Evolutionary conservation across 2,888 invertebrate species (phyloP), one percentile per base, ranked within the genome.

Genomic region (Volucella zonaria): DNA sequence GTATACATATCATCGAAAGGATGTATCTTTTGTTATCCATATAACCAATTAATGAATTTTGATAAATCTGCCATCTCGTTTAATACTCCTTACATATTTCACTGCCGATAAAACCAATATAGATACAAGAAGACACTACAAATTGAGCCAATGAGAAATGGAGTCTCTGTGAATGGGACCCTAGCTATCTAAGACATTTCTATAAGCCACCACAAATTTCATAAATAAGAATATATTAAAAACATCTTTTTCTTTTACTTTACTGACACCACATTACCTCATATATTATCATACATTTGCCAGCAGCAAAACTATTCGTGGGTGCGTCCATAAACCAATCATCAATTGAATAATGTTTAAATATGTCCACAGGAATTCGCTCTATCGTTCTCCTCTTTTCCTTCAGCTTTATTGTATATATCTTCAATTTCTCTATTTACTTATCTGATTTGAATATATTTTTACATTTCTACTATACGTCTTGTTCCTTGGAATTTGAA

Each of bases 401-500:
- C 6, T 31, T 31, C 6, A 31, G 31, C 1, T 31, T 4, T 31
- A 31, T 31, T 31, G 31, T 31, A 31, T 31, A 6, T 6, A 6
- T 31, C 0, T 6, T 31, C 31, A 31, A 52, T 52, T 66, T 52
- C 42, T 47, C 47, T 15, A n/a, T 47, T 70, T 58, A n/a, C n/a
- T 40, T 70, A 58, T 70, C 70, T 10, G 9, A 70, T 70, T 58
- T 58, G 45, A 54, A 56, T 67, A 18, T 52, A 31, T 51, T 15
- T 49, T 3, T 51, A 52, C 52, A 4, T 49, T 64, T 51, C 9
- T 51, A 18, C 14, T 40, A 18, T 12, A 14, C 42, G 23, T 6
- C n/a, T 31, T 31, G 43, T 31, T 59, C 14, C 54, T 56, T 52
- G 61, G 59, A 71, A 71, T 71, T 61, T 59, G 3, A 71, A 71